Base-by-base conservation (phyloP, 2,888 invertebrate species). In the Dynastes maya region DNA sequence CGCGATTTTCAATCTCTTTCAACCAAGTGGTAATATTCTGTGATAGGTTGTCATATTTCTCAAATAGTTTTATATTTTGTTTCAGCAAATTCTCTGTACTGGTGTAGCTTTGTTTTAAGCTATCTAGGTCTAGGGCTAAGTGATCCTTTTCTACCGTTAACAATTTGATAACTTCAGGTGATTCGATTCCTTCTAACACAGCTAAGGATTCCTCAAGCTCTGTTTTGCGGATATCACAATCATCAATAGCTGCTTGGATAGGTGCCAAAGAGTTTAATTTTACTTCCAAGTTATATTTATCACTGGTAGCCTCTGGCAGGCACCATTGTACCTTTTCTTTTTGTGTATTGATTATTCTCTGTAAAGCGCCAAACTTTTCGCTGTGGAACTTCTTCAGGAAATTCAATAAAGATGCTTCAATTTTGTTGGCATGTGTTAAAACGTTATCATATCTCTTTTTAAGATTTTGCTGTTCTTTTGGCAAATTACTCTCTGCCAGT, bases 251-350 rank as follows among this genome's bases (percentile, higher is more conserved):
- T 80, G 91, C 91, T 86, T 94, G 92, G 1, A 96, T 94, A 81
- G 97, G 96, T 78, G 90, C 90, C 51, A 97, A 87, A 0, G 96
- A 94, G 0, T 95, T 93, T 84, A 95, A 92, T 89, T 98, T 98
- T 0, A 97, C 96, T 90, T 98, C 97, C 40, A 98, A 91, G 86
- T 97, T 97, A 87, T 97, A 98, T 87, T 95, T 95, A 86, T 98
- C 98, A 85, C 96, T 97, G 49, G 94, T 93, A 0, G 94, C 92
- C 86, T 98, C 97, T 0, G 97, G 96, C 85, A 94, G 92, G 87
- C 98, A 98, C 97, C 98, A 98, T 13, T 93, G 91, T 0, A 97
- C 93, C 88, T 98, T 98, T 85, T 98, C 98, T 81, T 94, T 94
- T 82, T 95, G 93, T 1, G 95, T 94, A 72, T 92, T 91, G 9